Conservation (phyloP, 2,113 vertebrate species). For the Mastomys natalensis region DNA sequence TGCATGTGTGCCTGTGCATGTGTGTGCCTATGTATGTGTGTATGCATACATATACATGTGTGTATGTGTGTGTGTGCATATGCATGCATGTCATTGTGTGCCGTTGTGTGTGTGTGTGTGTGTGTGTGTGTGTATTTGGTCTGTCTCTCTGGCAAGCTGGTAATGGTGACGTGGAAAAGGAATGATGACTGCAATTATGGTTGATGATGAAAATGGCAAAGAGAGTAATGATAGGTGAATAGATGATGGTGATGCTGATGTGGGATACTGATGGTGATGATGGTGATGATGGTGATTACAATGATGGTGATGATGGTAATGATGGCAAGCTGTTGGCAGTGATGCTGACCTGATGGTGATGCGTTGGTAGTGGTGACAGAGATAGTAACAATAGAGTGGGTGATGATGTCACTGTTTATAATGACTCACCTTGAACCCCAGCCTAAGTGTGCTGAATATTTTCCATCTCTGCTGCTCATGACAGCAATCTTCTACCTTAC, state of each 20-base stretch:
- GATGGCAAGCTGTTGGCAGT: rapidly evolving
- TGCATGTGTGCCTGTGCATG: too few species aligned
- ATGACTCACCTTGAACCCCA: not conserved
- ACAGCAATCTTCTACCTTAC: not conserved
- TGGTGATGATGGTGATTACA: rapidly evolving
- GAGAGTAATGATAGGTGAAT: not conserved
- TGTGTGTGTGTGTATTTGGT: too few species aligned
- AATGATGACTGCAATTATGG: too few species aligned
- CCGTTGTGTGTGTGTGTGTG: too few species aligned
- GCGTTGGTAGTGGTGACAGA: too few species aligned
- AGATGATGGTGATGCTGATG: not conserved
- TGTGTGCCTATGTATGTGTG: too few species aligned
- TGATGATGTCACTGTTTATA: not conserved
- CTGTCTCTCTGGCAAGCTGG: not conserved
- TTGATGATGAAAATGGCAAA: not conserved
- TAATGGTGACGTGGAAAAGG: too few species aligned
- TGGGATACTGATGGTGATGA: rapidly evolving
- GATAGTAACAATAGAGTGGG: too few species aligned
- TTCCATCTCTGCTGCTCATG: not conserved
- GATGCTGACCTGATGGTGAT: too few species aligned
- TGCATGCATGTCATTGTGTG: too few species aligned
- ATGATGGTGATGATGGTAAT: not conserved
- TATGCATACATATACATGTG: too few species aligned
- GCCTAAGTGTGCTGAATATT: not conserved
- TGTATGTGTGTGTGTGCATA: too few species aligned